phyloP scores from a whole-genome alignment of 2,113 vertebrate species.

The Anas platyrhynchos region DNA sequence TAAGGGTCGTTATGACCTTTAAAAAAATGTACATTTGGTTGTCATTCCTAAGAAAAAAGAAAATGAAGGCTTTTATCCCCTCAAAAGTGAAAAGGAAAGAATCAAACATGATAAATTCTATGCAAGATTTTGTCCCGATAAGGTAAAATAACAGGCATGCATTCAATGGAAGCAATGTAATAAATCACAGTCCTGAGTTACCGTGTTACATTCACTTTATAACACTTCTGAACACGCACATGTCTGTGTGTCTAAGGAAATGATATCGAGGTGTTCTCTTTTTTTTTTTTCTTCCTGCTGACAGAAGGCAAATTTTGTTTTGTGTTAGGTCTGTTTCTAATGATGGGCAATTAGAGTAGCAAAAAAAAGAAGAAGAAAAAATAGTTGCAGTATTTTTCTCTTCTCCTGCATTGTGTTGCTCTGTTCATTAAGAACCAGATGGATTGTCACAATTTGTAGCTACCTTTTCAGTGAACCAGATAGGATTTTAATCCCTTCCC shows the following conservation, averaged over 20 bases:
- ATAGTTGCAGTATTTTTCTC: neutral
- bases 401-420: neutral
- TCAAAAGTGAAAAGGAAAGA: neutral
- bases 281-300: neutral
- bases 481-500: neutral
- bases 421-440: neutral
- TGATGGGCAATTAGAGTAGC: neutral
- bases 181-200: neutral
- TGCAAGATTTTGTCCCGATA: neutral
- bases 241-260: neutral
- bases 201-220: rapidly evolving
- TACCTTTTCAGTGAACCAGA: neutral
- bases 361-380: no score
- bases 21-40: neutral
- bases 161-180: rapidly evolving
- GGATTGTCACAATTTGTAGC: neutral
- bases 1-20: neutral
- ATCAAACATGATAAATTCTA: neutral
- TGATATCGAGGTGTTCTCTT: neutral
- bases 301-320: neutral
- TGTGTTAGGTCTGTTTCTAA: rapidly evolving
- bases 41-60: neutral
- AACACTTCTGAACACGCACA: neutral
- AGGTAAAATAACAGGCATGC: neutral
- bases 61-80: neutral